Evolutionary conservation across 2,113 vertebrate genomes (phyloP), one percentile per base, ranked within the genome.

Genomic region (Hepsetus odoe): DNA sequence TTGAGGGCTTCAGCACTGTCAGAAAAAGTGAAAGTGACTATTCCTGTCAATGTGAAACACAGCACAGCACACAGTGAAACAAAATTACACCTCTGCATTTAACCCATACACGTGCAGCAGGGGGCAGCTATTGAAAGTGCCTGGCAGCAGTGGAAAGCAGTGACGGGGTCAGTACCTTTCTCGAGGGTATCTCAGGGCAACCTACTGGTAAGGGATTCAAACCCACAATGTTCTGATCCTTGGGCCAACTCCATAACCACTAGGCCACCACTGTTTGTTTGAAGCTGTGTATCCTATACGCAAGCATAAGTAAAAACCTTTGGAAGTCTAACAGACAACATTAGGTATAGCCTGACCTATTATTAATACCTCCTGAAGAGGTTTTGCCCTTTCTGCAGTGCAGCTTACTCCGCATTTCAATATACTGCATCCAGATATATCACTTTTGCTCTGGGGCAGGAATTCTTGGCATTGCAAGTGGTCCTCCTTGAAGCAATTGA

Each of bases 401-500:
- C 62, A 67, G 72, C 0, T 62, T 68, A 69, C 66, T 61, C 49
- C 42, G 67, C 79, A 83, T 83, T 81, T 82, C 86, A 81, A 82
- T 82, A 83, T 85, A 70, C 85, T 81, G 65, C 26, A 83, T 87
- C 88, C 88, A 88, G 84, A 90, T 90, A 88, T 87, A 90, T 85
- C 90, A 80, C 80, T 86, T 20, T 35, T n/a, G 80, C 87, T 82
- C 82, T 68, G 38, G 69, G 86, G 84, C 86, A 74, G 26, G 83
- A 88, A 92, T 91, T 91, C 86, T 83, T 85, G 84, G 78, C 84
- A 87, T 87, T 89, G 84, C 85, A 84, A 83, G 82, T 83, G 61
- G 53, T 77, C 18, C 24, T 78, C 81, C 85, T 76, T 56, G 62
- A 42, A 81, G 87, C 69, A 82, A 85, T 88, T 26, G 7, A 71